Base-by-base conservation (phyloP, 64 coral and sea anemone genomes). In the Exaiptasia diaphana region DNA sequence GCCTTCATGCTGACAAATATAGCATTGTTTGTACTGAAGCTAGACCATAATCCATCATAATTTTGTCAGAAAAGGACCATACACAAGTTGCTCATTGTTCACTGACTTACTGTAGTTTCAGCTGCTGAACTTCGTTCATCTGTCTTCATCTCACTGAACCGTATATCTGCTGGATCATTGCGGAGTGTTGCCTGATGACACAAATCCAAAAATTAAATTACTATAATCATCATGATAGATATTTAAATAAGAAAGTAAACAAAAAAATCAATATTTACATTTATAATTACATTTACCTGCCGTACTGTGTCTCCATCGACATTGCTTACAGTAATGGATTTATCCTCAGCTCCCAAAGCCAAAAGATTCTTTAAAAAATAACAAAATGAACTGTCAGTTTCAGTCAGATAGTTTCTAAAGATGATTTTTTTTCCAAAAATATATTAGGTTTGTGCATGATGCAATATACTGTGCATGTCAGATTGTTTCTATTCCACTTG, bases 131-230 rank as follows among this genome's bases (percentile, higher is more conserved):
- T 99, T 27, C 95, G 58, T 53, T 99, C 95, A 77, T 99, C 95
- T 22, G 95, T 99, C 37, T 99, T 99, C 90, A 99, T 99, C 71
- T 99, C 95, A 75, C 85, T 92, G 63, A 99, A 99, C 90, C 93
- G 95, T 18, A 99, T 89, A 11, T 83, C 69, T 36, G 82, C 70
- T 11, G 95, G 95, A 50, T 99, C 95, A 65, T 89, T 80, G 56
- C 95, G 85, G 20, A 99, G 48, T 61, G 85, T 79, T 6, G 95
- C 86, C 95, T 99, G 32, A 5, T 32, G 24, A 80, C 15, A 50
- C 23, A 74, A 27, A 25, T 57, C 7, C 57, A 48, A 46, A n/a
- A n/a, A n/a, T n/a, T n/a, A n/a, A n/a, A n/a, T n/a, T n/a, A n/a
- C n/a, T n/a, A 21, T 55, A 5, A 55, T 55, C 6, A 6, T 46